Percentiles rank a stretch among this genome's conserved stretches.
Evolutionary conservation across 2,888 invertebrate species (phyloP).

Genomic region (Nymphalis urticae): DNA sequence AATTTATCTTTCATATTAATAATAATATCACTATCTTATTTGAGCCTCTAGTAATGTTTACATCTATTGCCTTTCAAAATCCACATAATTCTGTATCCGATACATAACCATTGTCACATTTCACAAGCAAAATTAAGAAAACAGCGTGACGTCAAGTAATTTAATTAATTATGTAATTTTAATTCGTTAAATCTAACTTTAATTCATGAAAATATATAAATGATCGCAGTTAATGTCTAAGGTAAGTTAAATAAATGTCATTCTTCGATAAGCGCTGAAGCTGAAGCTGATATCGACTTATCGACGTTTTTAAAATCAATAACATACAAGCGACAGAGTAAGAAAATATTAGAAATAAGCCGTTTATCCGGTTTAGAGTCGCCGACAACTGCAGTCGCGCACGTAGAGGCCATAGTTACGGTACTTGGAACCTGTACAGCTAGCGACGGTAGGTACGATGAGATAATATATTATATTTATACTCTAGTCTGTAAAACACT

Average conservation of each 20-base stretch:
- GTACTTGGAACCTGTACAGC: slow-evolving; percentile 55
- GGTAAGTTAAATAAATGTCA: neutral
- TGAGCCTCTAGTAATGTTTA: neutral
- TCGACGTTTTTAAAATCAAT: slow-evolving; percentile 49
- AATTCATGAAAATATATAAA: neutral
- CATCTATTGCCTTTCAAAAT: neutral
- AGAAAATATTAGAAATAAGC: slow-evolving; percentile 51
- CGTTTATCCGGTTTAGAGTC: slow-evolving; percentile 46
- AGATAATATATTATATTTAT: slow-evolving; percentile 10
- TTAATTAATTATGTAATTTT: no score
- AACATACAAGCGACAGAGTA: slow-evolving; percentile 51
- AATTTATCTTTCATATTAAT: neutral
- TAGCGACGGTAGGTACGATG: slow-evolving; percentile 5
- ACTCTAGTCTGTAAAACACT: neutral
- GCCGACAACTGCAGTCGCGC: slow-evolving; percentile 41
- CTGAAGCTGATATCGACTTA: slow-evolving; percentile 30
- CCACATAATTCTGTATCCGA: no score
- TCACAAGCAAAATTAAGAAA: no score
- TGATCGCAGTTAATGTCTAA: neutral
- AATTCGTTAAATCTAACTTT: neutral
- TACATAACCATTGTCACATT: no score
- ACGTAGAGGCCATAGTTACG: slow-evolving; percentile 62
- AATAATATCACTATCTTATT: neutral
- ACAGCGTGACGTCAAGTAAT: neutral
- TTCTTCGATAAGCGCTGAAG: slow-evolving; percentile 4